Evolutionary conservation across 2,113 vertebrate species (phyloP).

Genomic region (Lepisosteus osseus): DNA sequence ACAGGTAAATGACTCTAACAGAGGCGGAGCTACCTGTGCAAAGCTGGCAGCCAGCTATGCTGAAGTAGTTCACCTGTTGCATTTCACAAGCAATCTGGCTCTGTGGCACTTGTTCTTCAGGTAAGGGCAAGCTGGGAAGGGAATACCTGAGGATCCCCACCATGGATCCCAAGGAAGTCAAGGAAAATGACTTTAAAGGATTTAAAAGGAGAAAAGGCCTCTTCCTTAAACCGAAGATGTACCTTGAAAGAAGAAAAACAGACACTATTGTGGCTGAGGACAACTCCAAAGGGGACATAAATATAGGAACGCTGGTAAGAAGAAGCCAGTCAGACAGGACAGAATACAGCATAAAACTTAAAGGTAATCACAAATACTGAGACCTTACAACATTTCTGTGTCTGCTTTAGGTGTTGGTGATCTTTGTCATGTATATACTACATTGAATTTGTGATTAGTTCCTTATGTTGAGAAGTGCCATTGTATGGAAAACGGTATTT

Average conservation of each 20-base stretch:
- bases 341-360: slow-evolving; percentile 88
- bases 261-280: slow-evolving; percentile 76
- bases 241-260: slow-evolving; percentile 86
- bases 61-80: slow-evolving; percentile 65
- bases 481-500: too few relatives aligned
- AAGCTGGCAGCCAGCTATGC: slow-evolving; percentile 67
- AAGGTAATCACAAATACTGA: slow-evolving; percentile 71
- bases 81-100: slow-evolving; percentile 45
- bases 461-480: too few relatives aligned
- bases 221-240: slow-evolving; percentile 73
- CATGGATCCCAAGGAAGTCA: slow-evolving; percentile 68
- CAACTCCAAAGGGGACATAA: slow-evolving; percentile 64
- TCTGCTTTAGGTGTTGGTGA: background rate
- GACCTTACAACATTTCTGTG: background rate
- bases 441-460: background rate
- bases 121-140: slow-evolving; percentile 24
- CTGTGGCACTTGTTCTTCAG: slow-evolving; percentile 7
- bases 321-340: slow-evolving; percentile 95
- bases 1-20: slow-evolving; percentile 64
- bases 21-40: slow-evolving; percentile 70
- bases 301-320: slow-evolving; percentile 74
- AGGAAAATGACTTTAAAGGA: slow-evolving; percentile 59
- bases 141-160: slow-evolving; percentile 26
- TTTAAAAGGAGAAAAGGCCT: slow-evolving; percentile 74
- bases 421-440: too few relatives aligned